Percentiles rank a stretch among this genome's conserved stretches.
Evolutionary conservation across 2,797 vertebrate genomes (phyloP).

Genomic region (Tragelaphus eurycerus): DNA sequence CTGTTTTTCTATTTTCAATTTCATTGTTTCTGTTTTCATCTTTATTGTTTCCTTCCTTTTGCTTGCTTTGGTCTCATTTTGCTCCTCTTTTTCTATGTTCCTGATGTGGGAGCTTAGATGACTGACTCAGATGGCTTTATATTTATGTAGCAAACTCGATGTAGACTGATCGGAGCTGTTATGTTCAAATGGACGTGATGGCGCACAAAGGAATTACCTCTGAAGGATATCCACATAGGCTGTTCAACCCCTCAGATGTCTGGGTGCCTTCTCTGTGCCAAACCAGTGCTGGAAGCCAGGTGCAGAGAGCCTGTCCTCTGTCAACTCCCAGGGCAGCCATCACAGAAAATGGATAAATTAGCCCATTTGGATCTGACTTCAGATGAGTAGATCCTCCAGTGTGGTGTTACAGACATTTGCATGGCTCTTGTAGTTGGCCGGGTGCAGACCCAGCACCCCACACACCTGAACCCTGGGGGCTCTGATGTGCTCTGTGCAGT

Average conservation of each 20-base stretch:
- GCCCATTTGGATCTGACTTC: neutral
- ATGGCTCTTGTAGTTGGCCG: neutral
- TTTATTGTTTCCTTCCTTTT: neutral
- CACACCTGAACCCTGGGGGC: rapidly evolving
- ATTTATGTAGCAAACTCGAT: neutral
- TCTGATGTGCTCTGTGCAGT: neutral
- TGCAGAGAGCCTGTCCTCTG: neutral
- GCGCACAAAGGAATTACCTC: neutral
- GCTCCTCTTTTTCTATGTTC: neutral
- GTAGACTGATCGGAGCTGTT: rapidly evolving
- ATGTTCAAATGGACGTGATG: rapidly evolving
- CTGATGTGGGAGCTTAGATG: neutral
- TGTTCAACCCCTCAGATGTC: rapidly evolving
- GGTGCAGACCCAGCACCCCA: neutral
- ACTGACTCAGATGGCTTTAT: neutral
- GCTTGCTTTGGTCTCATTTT: neutral
- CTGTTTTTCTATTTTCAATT: neutral
- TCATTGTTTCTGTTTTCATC: neutral
- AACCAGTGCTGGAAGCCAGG: neutral
- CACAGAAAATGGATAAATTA: neutral
- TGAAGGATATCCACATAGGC: no score
- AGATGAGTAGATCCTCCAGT: neutral
- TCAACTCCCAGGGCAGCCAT: neutral
- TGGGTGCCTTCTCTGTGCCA: neutral
- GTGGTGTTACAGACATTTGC: rapidly evolving